Evolutionary conservation across 1,140 invertebrate genomes (phyloP).

Genomic region (Drosophila ananassae): DNA sequence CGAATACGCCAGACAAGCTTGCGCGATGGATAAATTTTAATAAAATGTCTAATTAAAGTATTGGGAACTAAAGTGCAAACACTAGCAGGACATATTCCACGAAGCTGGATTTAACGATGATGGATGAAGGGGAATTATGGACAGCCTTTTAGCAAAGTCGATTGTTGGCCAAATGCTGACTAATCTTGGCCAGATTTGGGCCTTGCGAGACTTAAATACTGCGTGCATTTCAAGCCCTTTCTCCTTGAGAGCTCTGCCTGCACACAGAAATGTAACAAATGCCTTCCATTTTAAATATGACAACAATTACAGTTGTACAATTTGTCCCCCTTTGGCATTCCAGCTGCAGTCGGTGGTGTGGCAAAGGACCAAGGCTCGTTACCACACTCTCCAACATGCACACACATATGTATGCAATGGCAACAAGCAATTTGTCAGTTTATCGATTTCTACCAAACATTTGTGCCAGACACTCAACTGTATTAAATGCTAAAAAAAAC

Average conservation of each 20-base stretch:
- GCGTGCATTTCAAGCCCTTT: constrained; percentile 10
- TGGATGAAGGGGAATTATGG: constrained; percentile 36
- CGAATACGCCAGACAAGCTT: constrained; percentile 9
- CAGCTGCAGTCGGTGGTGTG: constrained; percentile 55
- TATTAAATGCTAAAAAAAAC: constrained; percentile 83
- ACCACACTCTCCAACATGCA: constrained; percentile 49
- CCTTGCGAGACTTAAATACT: constrained; percentile 5
- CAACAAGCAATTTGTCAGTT: constrained; percentile 83
- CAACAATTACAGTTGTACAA: constrained; percentile 81
- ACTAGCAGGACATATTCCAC: constrained; percentile 7
- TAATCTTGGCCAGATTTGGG: not conserved
- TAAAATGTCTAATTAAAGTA: constrained; percentile 55
- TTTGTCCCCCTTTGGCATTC: constrained; percentile 76
- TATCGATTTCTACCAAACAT: constrained; percentile 83
- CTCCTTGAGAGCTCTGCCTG: not conserved
- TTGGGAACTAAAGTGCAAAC: constrained; percentile 6
- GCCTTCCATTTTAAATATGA: constrained; percentile 80
- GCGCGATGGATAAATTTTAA: constrained; percentile 44
- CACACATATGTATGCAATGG: constrained; percentile 34
- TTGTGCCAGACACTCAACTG: constrained; percentile 82
- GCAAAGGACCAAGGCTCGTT: constrained; percentile 63
- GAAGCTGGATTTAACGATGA: constrained; percentile 25
- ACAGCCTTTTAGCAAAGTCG: constrained; percentile 12
- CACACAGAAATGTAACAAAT: constrained; percentile 71
- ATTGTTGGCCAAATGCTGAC: constrained; percentile 7